phyloP scores from a whole-genome alignment of 2,797 vertebrate genomes.

The Trachurus trachurus region DNA sequence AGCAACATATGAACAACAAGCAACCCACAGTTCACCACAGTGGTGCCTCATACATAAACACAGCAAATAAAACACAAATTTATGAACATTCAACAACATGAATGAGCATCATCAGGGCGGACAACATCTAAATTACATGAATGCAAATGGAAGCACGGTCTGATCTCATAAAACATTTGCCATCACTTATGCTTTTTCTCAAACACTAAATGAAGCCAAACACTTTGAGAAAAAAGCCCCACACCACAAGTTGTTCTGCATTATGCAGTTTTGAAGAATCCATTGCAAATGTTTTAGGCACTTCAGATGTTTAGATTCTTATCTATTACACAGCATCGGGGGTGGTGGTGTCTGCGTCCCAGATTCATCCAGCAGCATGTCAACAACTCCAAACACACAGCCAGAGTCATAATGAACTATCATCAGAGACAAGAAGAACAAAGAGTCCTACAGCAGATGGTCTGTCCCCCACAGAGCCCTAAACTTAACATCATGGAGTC shows the following conservation, averaged over 20 bases:
- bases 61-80: not conserved
- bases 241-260: not conserved
- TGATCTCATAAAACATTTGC: not conserved
- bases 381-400: not conserved
- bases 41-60: not conserved
- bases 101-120: not conserved
- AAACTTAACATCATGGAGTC: not conserved
- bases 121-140: not conserved
- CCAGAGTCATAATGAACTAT: not conserved
- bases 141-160: not conserved
- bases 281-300: not conserved
- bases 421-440: not conserved
- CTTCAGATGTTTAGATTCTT: not conserved
- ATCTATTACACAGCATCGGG: not conserved
- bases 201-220: no score
- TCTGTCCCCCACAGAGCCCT: not conserved
- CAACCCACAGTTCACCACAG: not conserved
- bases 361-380: not conserved
- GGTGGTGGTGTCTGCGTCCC: no score
- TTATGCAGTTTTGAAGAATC: not conserved
- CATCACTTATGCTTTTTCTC: not conserved
- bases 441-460: not conserved
- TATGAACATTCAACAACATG: not conserved
- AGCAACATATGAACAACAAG: no score
- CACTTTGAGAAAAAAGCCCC: no score